phyloP scores from a whole-genome alignment of 2,888 invertebrate genomes.

The Trisateles emortualis region DNA sequence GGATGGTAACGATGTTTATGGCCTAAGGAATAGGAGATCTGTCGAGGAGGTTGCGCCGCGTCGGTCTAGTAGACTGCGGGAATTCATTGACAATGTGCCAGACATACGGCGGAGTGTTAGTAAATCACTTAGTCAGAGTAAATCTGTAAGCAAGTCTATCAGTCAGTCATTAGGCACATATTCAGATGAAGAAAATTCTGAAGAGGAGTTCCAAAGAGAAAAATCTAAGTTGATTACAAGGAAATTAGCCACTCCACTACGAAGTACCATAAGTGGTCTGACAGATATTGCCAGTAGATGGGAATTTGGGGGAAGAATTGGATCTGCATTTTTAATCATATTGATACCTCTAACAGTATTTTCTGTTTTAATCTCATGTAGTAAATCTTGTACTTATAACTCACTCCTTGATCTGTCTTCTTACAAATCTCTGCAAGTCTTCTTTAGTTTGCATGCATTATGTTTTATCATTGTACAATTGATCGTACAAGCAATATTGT shows the following conservation, averaged over 20 bases:
- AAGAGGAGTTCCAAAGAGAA: conserved; percentile 58
- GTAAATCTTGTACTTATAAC: conserved; percentile 68
- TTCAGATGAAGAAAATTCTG: conserved; percentile 77
- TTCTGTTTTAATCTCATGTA: conserved; percentile 69
- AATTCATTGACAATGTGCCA: conserved; percentile 64
- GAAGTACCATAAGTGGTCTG: conserved; percentile 62
- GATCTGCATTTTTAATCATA: conserved; percentile 63
- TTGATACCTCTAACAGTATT: conserved; percentile 71
- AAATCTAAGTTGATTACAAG: conserved; percentile 68
- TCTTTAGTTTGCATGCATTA: conserved; percentile 67
- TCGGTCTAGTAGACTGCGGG: conserved; percentile 70
- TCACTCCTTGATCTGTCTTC: conserved; percentile 54
- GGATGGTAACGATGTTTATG: conserved; percentile 60
- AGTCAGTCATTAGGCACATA: conserved; percentile 74
- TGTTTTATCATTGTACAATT: conserved; percentile 73
- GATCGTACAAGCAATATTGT: conserved; percentile 79
- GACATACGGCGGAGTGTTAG: conserved; percentile 72
- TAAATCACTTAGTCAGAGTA: conserved; percentile 67
- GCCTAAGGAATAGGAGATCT: conserved; percentile 65
- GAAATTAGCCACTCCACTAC: conserved; percentile 76
- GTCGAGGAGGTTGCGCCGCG: conserved; percentile 68
- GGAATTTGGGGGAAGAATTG: conserved; percentile 78
- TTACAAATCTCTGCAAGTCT: conserved; percentile 53
- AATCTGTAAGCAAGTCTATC: conserved; percentile 72
- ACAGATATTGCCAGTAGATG: conserved; percentile 60